These are phyloP conservation scores for Nymphalis urticae DNA, from an alignment of 2,888 invertebrate species.

Conservation along the genomic window DNA sequence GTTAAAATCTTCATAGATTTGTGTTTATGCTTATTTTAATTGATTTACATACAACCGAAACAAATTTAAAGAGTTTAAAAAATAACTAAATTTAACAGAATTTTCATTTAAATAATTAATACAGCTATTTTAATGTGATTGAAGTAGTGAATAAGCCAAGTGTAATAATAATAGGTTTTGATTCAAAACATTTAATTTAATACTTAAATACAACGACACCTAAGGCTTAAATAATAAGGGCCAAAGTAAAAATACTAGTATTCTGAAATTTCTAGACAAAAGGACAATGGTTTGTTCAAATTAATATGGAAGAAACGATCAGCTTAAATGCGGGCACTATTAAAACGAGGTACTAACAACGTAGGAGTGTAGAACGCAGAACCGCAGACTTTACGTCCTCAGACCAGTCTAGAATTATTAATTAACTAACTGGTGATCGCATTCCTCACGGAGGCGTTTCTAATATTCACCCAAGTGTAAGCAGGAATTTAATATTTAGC, in stretches of 20 bases:
- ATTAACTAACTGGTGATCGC: slow-evolving; percentile 77
- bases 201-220: too few species aligned
- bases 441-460: slow-evolving; percentile 66
- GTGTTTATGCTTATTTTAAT: too few species aligned
- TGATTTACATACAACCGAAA: too few species aligned
- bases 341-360: slow-evolving; percentile 73
- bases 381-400: slow-evolving; percentile 77
- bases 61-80: too few species aligned
- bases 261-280: slow-evolving; percentile 28
- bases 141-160: too few species aligned
- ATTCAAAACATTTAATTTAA: too few species aligned
- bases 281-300: slow-evolving; percentile 50
- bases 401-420: slow-evolving; percentile 78
- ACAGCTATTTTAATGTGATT: too few species aligned
- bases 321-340: slow-evolving; percentile 71
- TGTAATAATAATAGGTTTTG: too few species aligned
- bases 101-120: too few species aligned
- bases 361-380: slow-evolving; percentile 48
- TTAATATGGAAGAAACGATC: slow-evolving; percentile 73
- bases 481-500: background rate
- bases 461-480: background rate
- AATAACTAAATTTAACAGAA: too few species aligned
- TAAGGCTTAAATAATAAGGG: background rate
- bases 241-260: background rate
- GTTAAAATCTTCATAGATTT: too few species aligned